Conservation (phyloP, 2,888 invertebrate genomes). For the Xestoiulus laeticollis region DNA sequence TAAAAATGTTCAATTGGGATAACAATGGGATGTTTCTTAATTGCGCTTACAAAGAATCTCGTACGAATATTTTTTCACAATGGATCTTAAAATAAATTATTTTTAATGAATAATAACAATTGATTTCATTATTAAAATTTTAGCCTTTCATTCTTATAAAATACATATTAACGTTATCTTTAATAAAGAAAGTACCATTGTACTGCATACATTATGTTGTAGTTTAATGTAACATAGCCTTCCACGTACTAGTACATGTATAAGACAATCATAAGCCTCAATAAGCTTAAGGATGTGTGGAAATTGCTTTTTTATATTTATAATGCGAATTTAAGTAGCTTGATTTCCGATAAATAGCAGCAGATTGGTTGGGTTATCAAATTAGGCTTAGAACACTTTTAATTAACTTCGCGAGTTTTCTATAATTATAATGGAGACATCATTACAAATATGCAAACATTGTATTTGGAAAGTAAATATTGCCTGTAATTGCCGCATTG, state of each 20-base stretch:
- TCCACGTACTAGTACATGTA: neutral
- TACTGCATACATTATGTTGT: neutral
- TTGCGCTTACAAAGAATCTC: no score
- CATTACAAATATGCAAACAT: neutral
- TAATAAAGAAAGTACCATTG: no score
- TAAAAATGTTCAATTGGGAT: no score
- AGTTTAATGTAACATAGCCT: neutral
- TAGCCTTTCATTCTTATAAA: no score
- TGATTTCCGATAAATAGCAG: neutral
- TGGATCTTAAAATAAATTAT: no score
- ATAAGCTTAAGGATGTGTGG: neutral
- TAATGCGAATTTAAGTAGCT: conserved; percentile 1
- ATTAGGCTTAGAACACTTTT: conserved; percentile 22
- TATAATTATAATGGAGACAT: neutral
- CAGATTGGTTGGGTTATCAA: conserved; percentile 1
- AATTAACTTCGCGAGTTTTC: neutral
- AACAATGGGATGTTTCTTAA: no score
- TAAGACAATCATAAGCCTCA: conserved; percentile 15
- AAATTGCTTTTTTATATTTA: neutral
- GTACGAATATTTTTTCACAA: no score
- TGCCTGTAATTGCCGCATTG: neutral
- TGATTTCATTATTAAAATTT: no score
- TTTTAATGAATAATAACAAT: no score
- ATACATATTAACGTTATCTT: no score
- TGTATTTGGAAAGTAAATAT: neutral